Conservation (phyloP, 2,797 vertebrate genomes). For the Rhabdomys pumilio region DNA sequence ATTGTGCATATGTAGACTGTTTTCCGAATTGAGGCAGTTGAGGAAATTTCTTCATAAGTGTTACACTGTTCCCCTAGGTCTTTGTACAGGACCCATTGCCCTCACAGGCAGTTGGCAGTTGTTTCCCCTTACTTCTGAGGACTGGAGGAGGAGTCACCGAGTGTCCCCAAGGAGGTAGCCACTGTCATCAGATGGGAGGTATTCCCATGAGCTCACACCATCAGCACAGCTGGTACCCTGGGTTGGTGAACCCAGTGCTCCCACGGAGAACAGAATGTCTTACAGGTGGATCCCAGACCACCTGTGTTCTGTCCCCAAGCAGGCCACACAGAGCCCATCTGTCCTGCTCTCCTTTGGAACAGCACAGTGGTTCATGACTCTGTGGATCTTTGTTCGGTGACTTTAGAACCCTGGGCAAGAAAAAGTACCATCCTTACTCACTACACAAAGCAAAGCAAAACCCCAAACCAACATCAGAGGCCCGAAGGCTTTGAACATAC, state of each 20-base stretch:
- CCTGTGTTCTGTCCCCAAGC: background rate
- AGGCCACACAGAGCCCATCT: background rate
- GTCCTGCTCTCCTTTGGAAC: accelerated
- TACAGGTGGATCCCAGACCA: background rate
- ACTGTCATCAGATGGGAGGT: background rate
- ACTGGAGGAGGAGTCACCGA: background rate
- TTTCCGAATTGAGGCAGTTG: slow-evolving; percentile 11
- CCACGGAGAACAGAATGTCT: background rate
- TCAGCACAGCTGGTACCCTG: background rate
- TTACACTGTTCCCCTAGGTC: background rate
- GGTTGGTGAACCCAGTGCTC: accelerated
- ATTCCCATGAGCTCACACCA: background rate
- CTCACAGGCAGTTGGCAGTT: background rate
- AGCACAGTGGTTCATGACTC: accelerated
- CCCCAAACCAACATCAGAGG: slow-evolving; percentile 70
- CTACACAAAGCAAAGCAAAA: slow-evolving; percentile 54
- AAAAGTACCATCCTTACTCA: background rate
- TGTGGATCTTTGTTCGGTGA: background rate
- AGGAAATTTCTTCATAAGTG: background rate
- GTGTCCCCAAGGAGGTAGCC: background rate
- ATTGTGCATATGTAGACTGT: background rate
- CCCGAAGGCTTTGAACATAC: slow-evolving; percentile 76
- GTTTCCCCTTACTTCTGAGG: background rate
- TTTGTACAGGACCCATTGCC: background rate
- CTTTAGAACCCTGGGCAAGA: slow-evolving; percentile 40